phyloP scores from a whole-genome alignment of 2,888 invertebrate species.

The Sesia apiformis region DNA sequence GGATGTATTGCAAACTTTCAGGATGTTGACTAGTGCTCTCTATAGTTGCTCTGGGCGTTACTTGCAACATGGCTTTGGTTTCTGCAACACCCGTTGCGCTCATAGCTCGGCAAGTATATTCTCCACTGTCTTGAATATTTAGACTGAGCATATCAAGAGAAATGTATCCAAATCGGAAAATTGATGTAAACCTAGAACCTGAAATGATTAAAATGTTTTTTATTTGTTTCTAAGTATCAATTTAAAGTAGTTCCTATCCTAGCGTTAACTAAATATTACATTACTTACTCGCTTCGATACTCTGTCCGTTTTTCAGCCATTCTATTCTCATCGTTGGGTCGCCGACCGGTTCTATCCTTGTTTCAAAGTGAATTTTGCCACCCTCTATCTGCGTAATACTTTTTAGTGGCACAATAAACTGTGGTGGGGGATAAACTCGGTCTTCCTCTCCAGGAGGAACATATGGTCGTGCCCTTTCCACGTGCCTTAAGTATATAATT shows the following conservation, averaged over 20 bases:
- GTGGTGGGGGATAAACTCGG: conserved; percentile 90
- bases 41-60: conserved; percentile 87
- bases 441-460: conserved; percentile 89
- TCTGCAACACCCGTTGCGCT: conserved; percentile 91
- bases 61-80: conserved; percentile 86
- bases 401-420: conserved; percentile 91
- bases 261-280: no score
- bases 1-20: conserved; percentile 91
- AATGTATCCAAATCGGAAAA: conserved; percentile 98
- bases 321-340: conserved; percentile 97
- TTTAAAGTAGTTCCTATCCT: no score
- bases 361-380: conserved; percentile 96
- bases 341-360: conserved; percentile 96
- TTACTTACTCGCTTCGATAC: conserved; percentile 90
- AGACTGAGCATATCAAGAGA: conserved; percentile 93
- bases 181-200: conserved; percentile 96
- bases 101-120: conserved; percentile 91
- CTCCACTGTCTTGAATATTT: conserved; percentile 89
- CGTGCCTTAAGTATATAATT: conserved; percentile 93
- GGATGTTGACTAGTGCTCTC: conserved; percentile 94
- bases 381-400: conserved; percentile 91
- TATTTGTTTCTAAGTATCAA: background rate
- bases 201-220: conserved; percentile 16
- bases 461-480: conserved; percentile 90
- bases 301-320: conserved; percentile 95